Conservation (phyloP, 2,888 invertebrate genomes). For the Erpobdella octoculata region DNA sequence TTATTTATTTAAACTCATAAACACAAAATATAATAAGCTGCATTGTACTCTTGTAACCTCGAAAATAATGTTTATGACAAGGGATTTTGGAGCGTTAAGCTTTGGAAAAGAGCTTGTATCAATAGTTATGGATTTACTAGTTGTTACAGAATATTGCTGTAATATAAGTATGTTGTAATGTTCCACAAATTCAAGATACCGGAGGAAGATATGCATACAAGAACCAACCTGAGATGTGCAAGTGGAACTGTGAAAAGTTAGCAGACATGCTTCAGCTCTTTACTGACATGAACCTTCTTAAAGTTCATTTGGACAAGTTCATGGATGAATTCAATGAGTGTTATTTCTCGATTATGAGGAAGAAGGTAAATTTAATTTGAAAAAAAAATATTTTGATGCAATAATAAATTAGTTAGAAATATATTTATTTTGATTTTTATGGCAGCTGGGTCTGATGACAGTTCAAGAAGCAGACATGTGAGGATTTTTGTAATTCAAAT, state of each 20-base stretch:
- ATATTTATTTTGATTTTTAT: conserved; percentile 9
- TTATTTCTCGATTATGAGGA: conserved; percentile 52
- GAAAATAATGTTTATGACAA: too few relatives aligned
- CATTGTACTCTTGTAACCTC: too few relatives aligned
- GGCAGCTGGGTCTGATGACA: conserved; percentile 26
- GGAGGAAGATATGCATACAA: conserved; percentile 59
- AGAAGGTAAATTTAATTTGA: conserved; percentile 56
- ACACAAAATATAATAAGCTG: too few relatives aligned
- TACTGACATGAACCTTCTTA: conserved; percentile 43
- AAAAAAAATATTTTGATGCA: conserved; percentile 3
- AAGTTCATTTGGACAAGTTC: conserved; percentile 46
- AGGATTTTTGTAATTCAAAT: neutral
- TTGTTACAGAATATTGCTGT: too few relatives aligned
- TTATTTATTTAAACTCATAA: too few relatives aligned
- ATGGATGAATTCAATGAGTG: conserved; percentile 45
- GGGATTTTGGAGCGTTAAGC: too few relatives aligned
- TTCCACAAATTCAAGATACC: conserved; percentile 52
- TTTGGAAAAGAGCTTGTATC: too few relatives aligned
- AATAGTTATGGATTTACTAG: too few relatives aligned
- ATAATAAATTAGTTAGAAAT: neutral
- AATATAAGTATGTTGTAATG: neutral
- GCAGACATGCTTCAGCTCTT: conserved; percentile 59
- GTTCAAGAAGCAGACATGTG: conserved; percentile 18
- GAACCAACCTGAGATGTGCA: conserved; percentile 61
- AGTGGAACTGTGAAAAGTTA: conserved; percentile 62